Percentiles rank a stretch among this genome's conserved stretches.
Conservation (phyloP, 2,888 invertebrate genomes). For the Gnatocerus cornutus region DNA sequence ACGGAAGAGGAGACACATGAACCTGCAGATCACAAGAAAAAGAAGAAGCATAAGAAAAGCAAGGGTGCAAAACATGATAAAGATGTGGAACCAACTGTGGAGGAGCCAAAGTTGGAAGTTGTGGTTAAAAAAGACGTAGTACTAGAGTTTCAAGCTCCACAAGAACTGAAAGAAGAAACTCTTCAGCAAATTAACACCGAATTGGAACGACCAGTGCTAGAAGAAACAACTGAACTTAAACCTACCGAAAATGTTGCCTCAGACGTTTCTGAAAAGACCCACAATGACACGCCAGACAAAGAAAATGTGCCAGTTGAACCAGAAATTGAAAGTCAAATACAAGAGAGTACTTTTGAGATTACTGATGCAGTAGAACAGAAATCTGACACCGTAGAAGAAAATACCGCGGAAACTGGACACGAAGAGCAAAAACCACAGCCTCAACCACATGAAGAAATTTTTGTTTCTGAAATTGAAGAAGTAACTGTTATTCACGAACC, state of each 20-base stretch:
- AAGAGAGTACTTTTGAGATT: not conserved
- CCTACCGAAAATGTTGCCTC: not conserved
- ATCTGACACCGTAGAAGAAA: not conserved
- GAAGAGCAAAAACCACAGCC: conserved; percentile 1
- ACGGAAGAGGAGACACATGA: conserved; percentile 43
- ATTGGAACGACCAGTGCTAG: not conserved
- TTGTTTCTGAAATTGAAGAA: conserved; percentile 7
- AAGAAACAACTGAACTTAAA: not conserved
- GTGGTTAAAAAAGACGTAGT: not conserved
- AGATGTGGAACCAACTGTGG: not conserved
- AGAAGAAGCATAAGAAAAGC: conserved; percentile 43
- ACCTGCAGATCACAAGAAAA: conserved; percentile 43
- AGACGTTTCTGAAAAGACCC: not conserved
- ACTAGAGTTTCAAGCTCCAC: not conserved
- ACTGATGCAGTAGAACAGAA: not conserved
- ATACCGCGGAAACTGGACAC: not conserved
- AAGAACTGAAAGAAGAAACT: conserved; percentile 14
- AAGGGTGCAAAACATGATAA: conserved; percentile 23
- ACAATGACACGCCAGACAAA: not conserved
- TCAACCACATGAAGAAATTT: not conserved
- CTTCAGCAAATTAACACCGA: not conserved
- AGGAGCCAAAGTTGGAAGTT: conserved; percentile 4
- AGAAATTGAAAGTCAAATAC: not conserved
- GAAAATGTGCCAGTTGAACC: not conserved
- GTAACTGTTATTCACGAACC: not conserved